A percentile compares a stretch with the other conserved stretches of the same genome.
Conservation (phyloP, 2,113 vertebrate species). For the Nyctereutes procyonoides region DNA sequence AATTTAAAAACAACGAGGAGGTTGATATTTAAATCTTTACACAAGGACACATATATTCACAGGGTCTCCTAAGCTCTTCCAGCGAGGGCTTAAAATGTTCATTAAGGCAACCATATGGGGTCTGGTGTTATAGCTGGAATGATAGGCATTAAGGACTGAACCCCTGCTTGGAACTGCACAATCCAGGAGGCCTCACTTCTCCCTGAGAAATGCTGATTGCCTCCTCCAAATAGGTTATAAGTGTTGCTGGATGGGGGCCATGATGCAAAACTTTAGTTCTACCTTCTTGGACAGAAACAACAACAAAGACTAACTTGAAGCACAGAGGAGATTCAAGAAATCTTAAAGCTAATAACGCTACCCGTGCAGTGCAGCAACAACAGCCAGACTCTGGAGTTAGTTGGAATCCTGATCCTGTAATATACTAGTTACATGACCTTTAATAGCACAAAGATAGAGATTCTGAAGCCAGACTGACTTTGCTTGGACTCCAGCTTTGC, state of each 20-base stretch:
- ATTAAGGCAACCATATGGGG: not conserved
- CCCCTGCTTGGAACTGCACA: not conserved
- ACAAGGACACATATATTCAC: not conserved
- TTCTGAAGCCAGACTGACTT: not conserved
- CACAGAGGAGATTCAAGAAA: not conserved
- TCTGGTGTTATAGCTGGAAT: not conserved
- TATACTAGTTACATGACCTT: not conserved
- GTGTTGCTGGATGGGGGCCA: not conserved
- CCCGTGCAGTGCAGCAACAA: not conserved
- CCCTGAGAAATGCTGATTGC: not conserved
- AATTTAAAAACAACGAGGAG: conserved; percentile 16
- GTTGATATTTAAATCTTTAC: conserved; percentile 49
- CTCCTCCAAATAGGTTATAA: not conserved
- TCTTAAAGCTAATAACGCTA: not conserved
- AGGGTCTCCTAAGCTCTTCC: not conserved
- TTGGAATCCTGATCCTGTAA: not conserved
- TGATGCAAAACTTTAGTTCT: conserved; percentile 8
- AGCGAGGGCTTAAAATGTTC: not conserved
- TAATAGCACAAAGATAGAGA: not conserved
- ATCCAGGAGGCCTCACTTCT: not conserved
- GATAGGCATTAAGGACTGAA: not conserved
- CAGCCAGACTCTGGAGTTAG: not conserved
- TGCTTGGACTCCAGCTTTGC: not conserved
- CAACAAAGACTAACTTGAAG: not conserved
- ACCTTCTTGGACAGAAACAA: not conserved